These are phyloP conservation scores for Polymixis flavicincta DNA, from an alignment of 2,888 invertebrate genomes.

Conservation along the genomic window DNA sequence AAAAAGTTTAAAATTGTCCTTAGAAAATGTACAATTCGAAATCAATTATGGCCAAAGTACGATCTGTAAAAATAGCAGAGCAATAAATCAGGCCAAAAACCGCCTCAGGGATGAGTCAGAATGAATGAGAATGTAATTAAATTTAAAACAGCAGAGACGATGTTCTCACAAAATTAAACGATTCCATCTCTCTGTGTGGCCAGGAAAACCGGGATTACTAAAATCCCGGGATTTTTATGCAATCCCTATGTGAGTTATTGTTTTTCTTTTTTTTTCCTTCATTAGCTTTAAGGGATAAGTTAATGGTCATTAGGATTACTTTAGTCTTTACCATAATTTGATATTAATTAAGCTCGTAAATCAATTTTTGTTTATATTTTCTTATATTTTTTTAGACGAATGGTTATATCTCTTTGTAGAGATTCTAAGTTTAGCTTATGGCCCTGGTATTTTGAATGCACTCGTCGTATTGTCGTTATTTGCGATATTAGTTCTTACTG, in stretches of 20 bases:
- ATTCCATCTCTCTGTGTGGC: conserved; percentile 57
- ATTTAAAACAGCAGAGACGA: conserved; percentile 64
- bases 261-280: conserved; percentile 17
- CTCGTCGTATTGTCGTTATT: too few species aligned
- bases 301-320: conserved; percentile 2
- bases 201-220: conserved; percentile 35
- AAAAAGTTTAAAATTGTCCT: conserved; percentile 1
- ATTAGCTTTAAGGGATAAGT: conserved; percentile 6
- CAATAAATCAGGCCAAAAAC: conserved; percentile 60
- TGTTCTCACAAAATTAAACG: conserved; percentile 64
- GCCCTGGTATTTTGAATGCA: too few species aligned
- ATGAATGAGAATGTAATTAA: conserved; percentile 61
- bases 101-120: conserved; percentile 56
- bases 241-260: conserved; percentile 26
- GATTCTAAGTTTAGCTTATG: not conserved
- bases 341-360: not conserved
- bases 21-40: conserved; percentile 5
- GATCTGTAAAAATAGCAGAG: conserved; percentile 33
- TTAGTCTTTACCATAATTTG: not conserved
- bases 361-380: not conserved
- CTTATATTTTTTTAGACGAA: not conserved
- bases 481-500: too few species aligned
- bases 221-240: conserved; percentile 35
- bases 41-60: conserved; percentile 41
- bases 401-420: not conserved